Base-by-base conservation (phyloP, 2,888 invertebrate genomes). In the Allolobophora icterica region DNA sequence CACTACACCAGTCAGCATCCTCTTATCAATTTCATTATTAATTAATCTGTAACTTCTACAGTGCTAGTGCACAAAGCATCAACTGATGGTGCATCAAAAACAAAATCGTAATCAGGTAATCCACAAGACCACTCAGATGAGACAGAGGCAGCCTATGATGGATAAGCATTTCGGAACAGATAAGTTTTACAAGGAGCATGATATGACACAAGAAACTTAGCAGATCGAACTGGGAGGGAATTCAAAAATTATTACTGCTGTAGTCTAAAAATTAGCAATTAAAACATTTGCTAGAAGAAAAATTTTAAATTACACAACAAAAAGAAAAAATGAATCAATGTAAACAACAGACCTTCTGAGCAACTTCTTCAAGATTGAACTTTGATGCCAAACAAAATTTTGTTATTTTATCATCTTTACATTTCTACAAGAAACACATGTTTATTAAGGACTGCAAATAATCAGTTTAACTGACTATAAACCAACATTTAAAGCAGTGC, bases 311-410 rank as follows among this genome's bases (percentile, higher is more conserved):
- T 52, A 52, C 13, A 52, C 52, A 52, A 71, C 71, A 4, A 71
- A 71, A 71, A 71, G n/a, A n/a, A 71, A 24, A 71, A 71, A n/a
- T 71, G 71, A 71, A 71, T 71, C n/a, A 71, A 71, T n/a, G 0
- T 11, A 71, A n/a, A n/a, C n/a, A n/a, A 11, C n/a, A 71, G 11
- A 71, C 71, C 71, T 71, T 71, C 71, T 71, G 71, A n/a, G 71
- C 71, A 71, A 71, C 71, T 71, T 71, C 71, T 71, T 71, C 71
- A 71, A 71, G 71, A 71, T n/a, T 71, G n/a, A 71, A 71, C 71
- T 71, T 71, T n/a, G 71, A 71, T 71, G 71, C n/a, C 71, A 71
- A n/a, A 71, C 71, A 71, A 71, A 71, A 71, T n/a, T 71, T 71
- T 30, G 71, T 71, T n/a, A 71, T n/a, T 71, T 71, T 71, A 71